A percentile compares a stretch with the other conserved stretches of the same genome.
These are phyloP conservation scores for Prunella himalayana DNA, from an alignment of 2,113 vertebrate species.

Conservation along the genomic window DNA sequence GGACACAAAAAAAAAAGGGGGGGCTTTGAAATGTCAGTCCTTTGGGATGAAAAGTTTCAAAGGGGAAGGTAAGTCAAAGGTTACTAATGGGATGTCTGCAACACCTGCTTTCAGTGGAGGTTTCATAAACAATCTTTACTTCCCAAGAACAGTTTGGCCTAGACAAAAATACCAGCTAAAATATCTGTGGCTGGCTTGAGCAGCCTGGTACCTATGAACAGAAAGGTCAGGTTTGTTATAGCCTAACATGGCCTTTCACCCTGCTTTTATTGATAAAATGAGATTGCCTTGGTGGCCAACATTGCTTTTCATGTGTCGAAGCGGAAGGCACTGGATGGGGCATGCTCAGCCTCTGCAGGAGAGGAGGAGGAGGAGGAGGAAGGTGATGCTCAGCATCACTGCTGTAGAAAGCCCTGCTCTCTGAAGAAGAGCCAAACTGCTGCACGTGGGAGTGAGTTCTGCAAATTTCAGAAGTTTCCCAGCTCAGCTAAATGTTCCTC, in stretches of 20 bases:
- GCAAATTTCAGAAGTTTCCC: background rate
- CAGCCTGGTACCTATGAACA: conserved; percentile 10
- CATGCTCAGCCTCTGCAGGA: background rate
- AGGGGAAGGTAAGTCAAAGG: conserved; percentile 58
- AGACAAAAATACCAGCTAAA: conserved; percentile 8
- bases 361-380: background rate
- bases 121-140: conserved; percentile 56
- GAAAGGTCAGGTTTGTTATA: conserved; percentile 43
- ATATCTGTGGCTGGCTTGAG: conserved; percentile 21
- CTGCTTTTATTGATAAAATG: conserved; percentile 21
- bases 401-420: background rate
- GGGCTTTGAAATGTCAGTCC: conserved; percentile 46
- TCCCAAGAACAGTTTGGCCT: conserved; percentile 1
- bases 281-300: background rate
- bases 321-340: fast-evolving
- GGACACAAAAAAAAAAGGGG: background rate
- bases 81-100: conserved; percentile 60
- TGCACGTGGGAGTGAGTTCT: background rate
- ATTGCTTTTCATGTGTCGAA: background rate
- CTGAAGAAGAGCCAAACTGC: background rate
- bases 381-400: background rate
- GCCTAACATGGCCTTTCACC: background rate
- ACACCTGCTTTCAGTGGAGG: conserved; percentile 56
- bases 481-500: background rate
- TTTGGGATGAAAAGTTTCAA: conserved; percentile 56